These are phyloP conservation scores for Digitonthophagus gazella DNA, from an alignment of 2,888 invertebrate species.

Conservation along the genomic window DNA sequence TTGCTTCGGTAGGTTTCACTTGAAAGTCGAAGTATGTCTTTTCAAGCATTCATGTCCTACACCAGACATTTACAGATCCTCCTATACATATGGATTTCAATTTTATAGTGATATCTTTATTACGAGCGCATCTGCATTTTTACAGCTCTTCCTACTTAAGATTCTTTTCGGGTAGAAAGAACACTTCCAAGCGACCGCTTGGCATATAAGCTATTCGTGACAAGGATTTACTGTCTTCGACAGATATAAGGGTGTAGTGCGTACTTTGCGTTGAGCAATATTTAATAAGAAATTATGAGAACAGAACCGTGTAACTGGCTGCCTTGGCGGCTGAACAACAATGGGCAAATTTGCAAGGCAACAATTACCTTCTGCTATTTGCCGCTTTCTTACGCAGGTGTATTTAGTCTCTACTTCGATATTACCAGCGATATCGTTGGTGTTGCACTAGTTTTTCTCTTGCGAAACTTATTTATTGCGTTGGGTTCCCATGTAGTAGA, in stretches of 20 bases:
- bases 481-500: neutral
- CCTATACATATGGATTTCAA: neutral
- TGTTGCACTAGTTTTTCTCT: neutral
- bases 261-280: neutral
- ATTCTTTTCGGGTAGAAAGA: neutral
- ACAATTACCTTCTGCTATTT: neutral
- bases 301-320: neutral
- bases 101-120: neutral
- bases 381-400: no score
- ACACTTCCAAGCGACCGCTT: neutral
- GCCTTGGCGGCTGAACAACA: neutral
- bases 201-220: neutral
- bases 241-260: neutral
- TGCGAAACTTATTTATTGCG: neutral
- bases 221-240: neutral
- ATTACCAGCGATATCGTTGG: neutral
- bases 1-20: no score
- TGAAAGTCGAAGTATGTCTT: no score
- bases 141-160: neutral
- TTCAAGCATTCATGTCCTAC: neutral
- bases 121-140: neutral
- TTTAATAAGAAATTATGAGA: neutral
- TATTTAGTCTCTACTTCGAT: neutral
- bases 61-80: neutral
- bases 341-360: neutral